Base-by-base conservation (phyloP, 2,888 invertebrate genomes). In the Brachyptera putata region DNA sequence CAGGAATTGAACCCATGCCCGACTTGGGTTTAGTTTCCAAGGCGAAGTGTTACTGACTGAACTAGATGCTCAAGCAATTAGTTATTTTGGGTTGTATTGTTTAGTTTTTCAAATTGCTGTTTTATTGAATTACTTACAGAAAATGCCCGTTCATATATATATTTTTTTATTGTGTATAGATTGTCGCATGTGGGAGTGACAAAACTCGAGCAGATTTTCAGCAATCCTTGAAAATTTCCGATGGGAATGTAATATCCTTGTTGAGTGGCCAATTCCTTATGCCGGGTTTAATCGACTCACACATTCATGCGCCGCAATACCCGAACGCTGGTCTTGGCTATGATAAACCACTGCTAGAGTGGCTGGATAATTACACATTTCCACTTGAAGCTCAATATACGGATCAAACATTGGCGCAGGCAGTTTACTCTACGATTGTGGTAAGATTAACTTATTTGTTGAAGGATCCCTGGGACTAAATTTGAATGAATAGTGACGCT, bases 271-370 rank as follows among this genome's bases (percentile, higher is more conserved):
- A 90, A 74, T 86, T 95, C 70, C 72, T 95, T 13, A 85, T 93
- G 72, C 95, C 95, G 0, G 95, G 95, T 0, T 83, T 95, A 62
- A 80, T 95, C 1, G 95, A 95, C 74, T 87, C 90, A 21, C 95
- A 95, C 71, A 88, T 91, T 9, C 95, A 95, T 77, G 93, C 92
- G 0, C 86, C 91, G 0, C 95, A 95, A 75, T 88, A 89, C 68
- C 89, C 91, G 0, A 94, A 95, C 74, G 77, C 86, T 60, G 95
- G 94, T 0, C 75, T 91, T 11, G 94, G 92, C 0, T 79, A 91
- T 65, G 91, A 93, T 70, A 81, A 83, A 66, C 83, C 86, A 0
- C 76, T 95, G 37, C 72, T 95, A 7, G 87, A 92, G 50, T 95
- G 95, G 95, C 77, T 95, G 5, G 80, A 87, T 22, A 81, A 79